These are phyloP conservation scores for Sericinus montela DNA, from an alignment of 2,888 invertebrate species.

Conservation along the genomic window DNA sequence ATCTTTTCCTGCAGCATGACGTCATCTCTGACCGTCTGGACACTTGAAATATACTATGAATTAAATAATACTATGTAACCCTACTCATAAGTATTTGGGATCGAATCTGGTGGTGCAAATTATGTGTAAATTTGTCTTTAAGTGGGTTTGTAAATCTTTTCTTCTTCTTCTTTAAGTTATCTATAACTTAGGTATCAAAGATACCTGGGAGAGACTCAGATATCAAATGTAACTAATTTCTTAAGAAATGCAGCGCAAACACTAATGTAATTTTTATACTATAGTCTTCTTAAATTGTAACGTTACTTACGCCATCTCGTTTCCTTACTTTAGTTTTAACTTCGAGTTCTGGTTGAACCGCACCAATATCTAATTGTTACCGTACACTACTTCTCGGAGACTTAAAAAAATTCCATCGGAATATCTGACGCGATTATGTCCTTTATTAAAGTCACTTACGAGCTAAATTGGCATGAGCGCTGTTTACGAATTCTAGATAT, in stretches of 20 bases:
- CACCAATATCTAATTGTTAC: constrained; percentile 11
- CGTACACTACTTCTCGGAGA: constrained; percentile 4
- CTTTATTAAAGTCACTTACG: not conserved
- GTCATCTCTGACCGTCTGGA: too few relatives aligned
- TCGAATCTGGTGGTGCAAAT: too few relatives aligned
- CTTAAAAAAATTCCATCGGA: constrained; percentile 15
- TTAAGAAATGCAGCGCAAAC: constrained; percentile 7
- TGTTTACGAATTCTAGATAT: constrained; percentile 12
- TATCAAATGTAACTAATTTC: too few relatives aligned
- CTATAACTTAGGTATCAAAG: too few relatives aligned
- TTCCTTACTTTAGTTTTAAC: constrained; percentile 13
- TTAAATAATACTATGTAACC: too few relatives aligned
- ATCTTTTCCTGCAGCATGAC: too few relatives aligned
- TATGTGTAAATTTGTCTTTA: too few relatives aligned
- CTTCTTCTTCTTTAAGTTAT: too few relatives aligned
- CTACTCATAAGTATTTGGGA: too few relatives aligned
- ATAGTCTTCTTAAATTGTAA: constrained; percentile 8
- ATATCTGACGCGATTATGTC: not conserved
- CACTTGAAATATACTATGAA: too few relatives aligned
- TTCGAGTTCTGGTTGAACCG: constrained; percentile 7
- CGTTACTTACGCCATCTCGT: constrained; percentile 8
- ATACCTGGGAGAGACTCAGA: too few relatives aligned
- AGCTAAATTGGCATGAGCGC: constrained; percentile 3
- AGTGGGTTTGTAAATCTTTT: too few relatives aligned
- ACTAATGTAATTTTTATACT: constrained; percentile 12